A percentile compares a stretch with the other conserved stretches of the same genome.
These are phyloP conservation scores for Drosophila willistoni DNA, from an alignment of 1,140 invertebrate genomes.

Conservation along the genomic window DNA sequence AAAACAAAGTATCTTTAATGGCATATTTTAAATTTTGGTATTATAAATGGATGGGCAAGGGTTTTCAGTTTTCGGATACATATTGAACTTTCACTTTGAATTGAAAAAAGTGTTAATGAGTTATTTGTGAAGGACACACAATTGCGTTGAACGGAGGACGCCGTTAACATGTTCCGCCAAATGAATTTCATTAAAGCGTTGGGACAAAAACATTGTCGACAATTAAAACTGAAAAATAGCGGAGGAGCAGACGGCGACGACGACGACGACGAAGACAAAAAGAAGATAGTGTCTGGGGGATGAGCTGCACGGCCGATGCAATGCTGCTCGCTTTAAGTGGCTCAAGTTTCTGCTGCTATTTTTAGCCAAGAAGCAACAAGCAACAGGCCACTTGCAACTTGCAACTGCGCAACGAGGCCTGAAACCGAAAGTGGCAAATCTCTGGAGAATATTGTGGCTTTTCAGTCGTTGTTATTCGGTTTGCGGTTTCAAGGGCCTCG, in stretches of 20 bases:
- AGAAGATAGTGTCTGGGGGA: constrained; percentile 39
- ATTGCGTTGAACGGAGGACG: constrained; percentile 36
- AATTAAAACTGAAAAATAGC: constrained; percentile 57
- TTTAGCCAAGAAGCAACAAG: constrained; percentile 49
- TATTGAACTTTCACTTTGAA: constrained; percentile 67
- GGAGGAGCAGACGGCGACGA: constrained; percentile 26
- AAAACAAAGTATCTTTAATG: constrained; percentile 74
- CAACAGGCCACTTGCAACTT: constrained; percentile 15
- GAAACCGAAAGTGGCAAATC: constrained; percentile 76
- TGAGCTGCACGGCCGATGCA: constrained; percentile 7
- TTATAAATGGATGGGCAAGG: constrained; percentile 30
- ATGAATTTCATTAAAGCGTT: constrained; percentile 80
- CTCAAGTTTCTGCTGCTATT: constrained; percentile 56
- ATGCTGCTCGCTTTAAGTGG: constrained; percentile 50
- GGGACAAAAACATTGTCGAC: constrained; percentile 78
- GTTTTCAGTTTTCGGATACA: constrained; percentile 26
- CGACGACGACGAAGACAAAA: constrained; percentile 2
- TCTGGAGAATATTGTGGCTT: constrained; percentile 56
- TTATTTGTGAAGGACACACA: constrained; percentile 76
- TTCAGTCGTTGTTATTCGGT: constrained; percentile 7
- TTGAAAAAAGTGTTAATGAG: constrained; percentile 81
- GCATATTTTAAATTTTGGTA: constrained; percentile 79
- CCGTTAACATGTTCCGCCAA: constrained; percentile 41
- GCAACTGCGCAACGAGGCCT: constrained; percentile 42
- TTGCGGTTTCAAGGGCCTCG: constrained; percentile 31